Evolutionary conservation across 2,797 vertebrate genomes (phyloP).

Genomic region (Heliangelus exortis): DNA sequence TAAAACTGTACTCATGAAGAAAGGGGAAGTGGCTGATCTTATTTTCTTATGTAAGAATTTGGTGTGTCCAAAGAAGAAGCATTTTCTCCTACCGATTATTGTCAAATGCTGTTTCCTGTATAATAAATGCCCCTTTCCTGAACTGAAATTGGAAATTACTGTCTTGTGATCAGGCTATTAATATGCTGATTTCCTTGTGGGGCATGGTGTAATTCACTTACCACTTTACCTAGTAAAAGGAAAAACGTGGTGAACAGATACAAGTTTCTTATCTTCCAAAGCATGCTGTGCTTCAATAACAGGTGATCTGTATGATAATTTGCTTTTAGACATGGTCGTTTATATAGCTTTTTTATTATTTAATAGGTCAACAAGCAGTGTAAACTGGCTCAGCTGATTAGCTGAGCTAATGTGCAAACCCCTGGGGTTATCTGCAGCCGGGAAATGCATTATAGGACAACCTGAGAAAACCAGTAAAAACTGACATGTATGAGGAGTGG

Average conservation of each 20-base stretch:
- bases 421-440: neutral
- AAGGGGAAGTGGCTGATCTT: neutral
- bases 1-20: neutral
- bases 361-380: neutral
- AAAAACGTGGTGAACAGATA: neutral
- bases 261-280: neutral
- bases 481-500: neutral
- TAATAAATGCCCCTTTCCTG: neutral
- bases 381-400: neutral
- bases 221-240: neutral
- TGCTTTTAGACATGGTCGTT: neutral
- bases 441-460: neutral
- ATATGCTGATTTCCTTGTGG: neutral
- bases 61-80: neutral
- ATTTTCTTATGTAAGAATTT: neutral
- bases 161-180: constrained; percentile 10
- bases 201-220: neutral
- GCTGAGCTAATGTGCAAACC: neutral
- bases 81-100: neutral
- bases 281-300: neutral
- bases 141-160: constrained; percentile 12
- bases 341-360: constrained; percentile 8
- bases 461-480: neutral
- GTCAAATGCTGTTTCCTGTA: neutral
- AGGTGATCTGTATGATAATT: neutral